Evolutionary conservation across 2,797 vertebrate genomes (phyloP), one percentile per base, ranked within the genome.

Genomic region (Macroramphosus scolopax): DNA sequence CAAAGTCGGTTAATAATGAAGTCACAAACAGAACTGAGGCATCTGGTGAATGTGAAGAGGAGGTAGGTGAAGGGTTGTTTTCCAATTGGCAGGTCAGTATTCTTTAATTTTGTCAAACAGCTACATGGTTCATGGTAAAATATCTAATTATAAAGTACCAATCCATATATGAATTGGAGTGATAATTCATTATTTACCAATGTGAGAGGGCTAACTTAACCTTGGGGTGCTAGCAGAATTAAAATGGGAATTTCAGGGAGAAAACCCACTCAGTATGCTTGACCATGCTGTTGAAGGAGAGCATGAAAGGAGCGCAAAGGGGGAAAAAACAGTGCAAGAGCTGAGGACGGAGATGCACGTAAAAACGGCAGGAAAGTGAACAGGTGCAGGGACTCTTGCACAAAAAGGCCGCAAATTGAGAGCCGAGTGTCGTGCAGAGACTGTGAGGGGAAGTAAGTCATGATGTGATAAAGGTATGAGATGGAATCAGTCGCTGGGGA

Each of bases 161-260:
- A 68, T 66, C 58, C 3, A 25, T 57, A 71, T 70, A 74, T 74
- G 68, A 84, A 80, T 72, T 68, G 54, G 48, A 64, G 71, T 57
- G 52, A 84, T 81, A 77, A 78, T 83, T 83, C 66, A 81, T 77
- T 86, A 81, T 85, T 82, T 85, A 81, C 81, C 42, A 20, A 56
- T 68, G 60, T 77, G 78, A 83, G 77, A 72, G 63, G 53, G 72
- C 70, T 84, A 82, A 81, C 74, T 83, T 86, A 86, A 88, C 83
- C 85, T 87, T 87, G 84, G 66, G 57, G 60, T 58, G 79, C 68
- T 34, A 25, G 56, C 55, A 44, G 85, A 85, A 87, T 87, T 72
- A 77, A 79, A 81, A 86, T 85, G 83, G 77, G 82, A 62, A 74
- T 77, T 78, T 77, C 70, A 72, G 68, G 57, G 46, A 59, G 59